These are phyloP conservation scores for Rhabdomys pumilio DNA, from an alignment of 2,797 vertebrate genomes.

Conservation along the genomic window DNA sequence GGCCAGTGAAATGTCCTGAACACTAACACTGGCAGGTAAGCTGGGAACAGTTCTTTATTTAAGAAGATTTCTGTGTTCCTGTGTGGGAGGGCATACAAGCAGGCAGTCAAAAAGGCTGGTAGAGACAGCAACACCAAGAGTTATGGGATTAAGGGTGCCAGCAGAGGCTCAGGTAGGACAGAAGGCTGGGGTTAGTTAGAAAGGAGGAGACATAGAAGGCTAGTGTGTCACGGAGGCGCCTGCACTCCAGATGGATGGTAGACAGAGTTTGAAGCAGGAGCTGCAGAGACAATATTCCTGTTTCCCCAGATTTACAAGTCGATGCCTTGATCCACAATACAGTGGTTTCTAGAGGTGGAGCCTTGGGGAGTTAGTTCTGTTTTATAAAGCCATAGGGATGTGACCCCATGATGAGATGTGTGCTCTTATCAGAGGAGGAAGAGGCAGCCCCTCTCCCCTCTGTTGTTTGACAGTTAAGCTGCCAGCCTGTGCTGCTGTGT, in stretches of 20 bases:
- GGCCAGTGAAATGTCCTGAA: background rate
- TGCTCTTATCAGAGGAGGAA: background rate
- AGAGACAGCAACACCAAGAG: background rate
- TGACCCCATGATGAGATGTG: background rate
- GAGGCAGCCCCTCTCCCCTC: background rate
- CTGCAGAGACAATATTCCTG: background rate
- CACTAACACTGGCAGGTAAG: background rate
- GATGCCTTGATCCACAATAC: background rate
- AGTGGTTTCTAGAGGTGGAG: background rate
- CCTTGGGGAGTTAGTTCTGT: background rate
- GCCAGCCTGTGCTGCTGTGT: background rate
- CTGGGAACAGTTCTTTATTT: background rate
- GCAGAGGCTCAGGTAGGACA: background rate
- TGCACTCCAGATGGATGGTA: background rate
- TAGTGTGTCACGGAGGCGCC: background rate
- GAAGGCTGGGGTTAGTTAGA: background rate
- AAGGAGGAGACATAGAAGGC: background rate
- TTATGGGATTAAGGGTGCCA: background rate
- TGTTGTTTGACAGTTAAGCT: background rate
- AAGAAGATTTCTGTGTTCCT: background rate
- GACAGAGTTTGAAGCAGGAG: conserved; percentile 15
- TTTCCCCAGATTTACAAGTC: background rate
- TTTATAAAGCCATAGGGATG: background rate
- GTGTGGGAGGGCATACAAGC: background rate
- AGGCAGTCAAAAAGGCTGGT: background rate